A percentile compares a stretch with the other conserved stretches of the same genome.
phyloP scores from a whole-genome alignment of 2,888 invertebrate species.

The Spilarctia lutea region DNA sequence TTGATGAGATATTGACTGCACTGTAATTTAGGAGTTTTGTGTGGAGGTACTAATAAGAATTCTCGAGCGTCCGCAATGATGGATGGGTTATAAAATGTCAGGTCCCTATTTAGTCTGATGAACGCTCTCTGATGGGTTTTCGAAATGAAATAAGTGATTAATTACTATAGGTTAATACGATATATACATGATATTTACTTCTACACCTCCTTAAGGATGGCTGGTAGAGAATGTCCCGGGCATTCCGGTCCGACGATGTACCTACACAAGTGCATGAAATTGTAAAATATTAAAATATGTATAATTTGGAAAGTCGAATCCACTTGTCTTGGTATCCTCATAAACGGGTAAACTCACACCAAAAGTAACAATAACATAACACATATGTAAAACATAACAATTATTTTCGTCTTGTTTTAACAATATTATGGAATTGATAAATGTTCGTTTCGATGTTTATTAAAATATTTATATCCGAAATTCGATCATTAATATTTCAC shows the following conservation, averaged over 20 bases:
- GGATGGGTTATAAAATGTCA: neutral
- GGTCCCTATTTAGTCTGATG: neutral
- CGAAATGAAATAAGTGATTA: neutral
- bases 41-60: neutral
- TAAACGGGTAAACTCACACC: neutral
- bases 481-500: neutral
- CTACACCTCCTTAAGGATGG: too few species aligned
- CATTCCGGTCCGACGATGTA: too few species aligned
- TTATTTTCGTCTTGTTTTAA: neutral
- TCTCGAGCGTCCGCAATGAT: neutral
- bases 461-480: too few species aligned
- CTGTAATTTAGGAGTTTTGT: neutral
- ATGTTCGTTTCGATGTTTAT: neutral
- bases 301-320: too few species aligned
- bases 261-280: too few species aligned
- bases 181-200: neutral
- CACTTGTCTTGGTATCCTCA: neutral
- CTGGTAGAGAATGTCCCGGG: too few species aligned
- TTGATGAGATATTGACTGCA: slow-evolving; percentile 19
- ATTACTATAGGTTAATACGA: neutral
- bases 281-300: too few species aligned
- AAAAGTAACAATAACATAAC: neutral
- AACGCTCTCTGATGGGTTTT: neutral
- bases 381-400: too few species aligned
- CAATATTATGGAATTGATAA: neutral